These are phyloP conservation scores for Prochilodus magdalenae DNA, from an alignment of 2,113 vertebrate genomes.

Conservation along the genomic window DNA sequence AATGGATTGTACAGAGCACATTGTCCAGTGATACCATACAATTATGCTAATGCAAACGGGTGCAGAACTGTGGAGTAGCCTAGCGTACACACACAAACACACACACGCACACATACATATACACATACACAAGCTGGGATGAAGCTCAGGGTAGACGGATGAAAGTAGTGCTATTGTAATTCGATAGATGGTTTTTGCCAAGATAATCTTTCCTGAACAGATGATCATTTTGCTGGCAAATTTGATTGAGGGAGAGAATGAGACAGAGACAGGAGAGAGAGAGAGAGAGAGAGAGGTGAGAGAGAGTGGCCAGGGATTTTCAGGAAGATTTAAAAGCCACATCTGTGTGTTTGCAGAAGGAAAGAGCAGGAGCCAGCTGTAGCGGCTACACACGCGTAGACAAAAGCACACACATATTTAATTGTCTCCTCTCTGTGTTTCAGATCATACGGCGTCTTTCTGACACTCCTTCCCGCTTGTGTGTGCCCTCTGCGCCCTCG, in stretches of 20 bases:
- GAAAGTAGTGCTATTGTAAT: slow-evolving; percentile 81
- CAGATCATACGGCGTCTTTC: slow-evolving; percentile 34
- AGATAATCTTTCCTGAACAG: slow-evolving; percentile 82
- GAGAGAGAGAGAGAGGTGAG: slow-evolving; percentile 22
- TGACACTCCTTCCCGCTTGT: slow-evolving; percentile 56
- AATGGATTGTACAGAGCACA: slow-evolving; percentile 66
- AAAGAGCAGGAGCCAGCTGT: slow-evolving; percentile 6
- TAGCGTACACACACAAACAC: slow-evolving; percentile 41
- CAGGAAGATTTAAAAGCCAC: slow-evolving; percentile 40
- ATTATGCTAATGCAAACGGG: slow-evolving; percentile 72
- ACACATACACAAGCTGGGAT: slow-evolving; percentile 64
- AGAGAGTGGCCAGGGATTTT: slow-evolving; percentile 50
- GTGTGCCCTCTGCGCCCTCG: slow-evolving; percentile 26
- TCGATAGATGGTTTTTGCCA: slow-evolving; percentile 79
- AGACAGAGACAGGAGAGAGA: slow-evolving; percentile 48
- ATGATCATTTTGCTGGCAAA: slow-evolving; percentile 80
- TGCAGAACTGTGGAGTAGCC: slow-evolving; percentile 22
- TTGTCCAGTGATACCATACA: slow-evolving; percentile 73
- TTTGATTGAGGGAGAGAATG: slow-evolving; percentile 75
- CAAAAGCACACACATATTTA: slow-evolving; percentile 34
- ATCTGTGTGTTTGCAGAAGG: slow-evolving; percentile 7
- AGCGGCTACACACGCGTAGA: not conserved
- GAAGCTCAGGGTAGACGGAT: slow-evolving; percentile 76
- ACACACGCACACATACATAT: slow-evolving; percentile 58
- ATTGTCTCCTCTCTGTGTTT: slow-evolving; percentile 20